A percentile compares a stretch with the other conserved stretches of the same genome.
Conservation (phyloP, 1,140 invertebrate genomes). For the Limonius californicus region DNA sequence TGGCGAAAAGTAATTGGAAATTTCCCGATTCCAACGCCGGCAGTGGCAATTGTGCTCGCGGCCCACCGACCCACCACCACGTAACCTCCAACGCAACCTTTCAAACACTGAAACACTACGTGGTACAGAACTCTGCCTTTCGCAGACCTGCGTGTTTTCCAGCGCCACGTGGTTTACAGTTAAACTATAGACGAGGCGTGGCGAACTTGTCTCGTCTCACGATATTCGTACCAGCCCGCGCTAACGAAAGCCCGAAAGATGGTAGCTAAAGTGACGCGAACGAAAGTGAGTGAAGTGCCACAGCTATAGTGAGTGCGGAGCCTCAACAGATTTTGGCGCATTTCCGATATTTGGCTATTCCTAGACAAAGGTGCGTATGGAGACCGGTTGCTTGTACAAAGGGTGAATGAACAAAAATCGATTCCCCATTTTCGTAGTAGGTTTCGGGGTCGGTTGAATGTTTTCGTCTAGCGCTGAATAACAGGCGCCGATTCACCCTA, state of each 20-base stretch:
- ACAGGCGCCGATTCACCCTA: too few relatives aligned
- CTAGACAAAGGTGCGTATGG: conserved; percentile 2
- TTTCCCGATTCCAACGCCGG: too few relatives aligned
- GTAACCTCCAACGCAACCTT: too few relatives aligned
- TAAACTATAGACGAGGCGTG: not conserved
- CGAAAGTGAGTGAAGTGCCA: conserved; percentile 2
- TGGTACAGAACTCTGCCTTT: too few relatives aligned
- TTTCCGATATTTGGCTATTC: too few relatives aligned
- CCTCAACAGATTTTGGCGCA: too few relatives aligned
- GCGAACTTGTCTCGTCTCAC: not conserved
- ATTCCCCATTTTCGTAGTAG: conserved; percentile 2
- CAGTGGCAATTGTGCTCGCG: too few relatives aligned
- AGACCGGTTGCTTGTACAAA: conserved; percentile 5
- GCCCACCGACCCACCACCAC: too few relatives aligned
- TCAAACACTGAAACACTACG: too few relatives aligned
- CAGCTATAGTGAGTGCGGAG: not conserved
- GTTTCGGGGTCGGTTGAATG: not conserved
- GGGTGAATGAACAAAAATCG: conserved; percentile 9
- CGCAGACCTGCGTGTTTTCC: too few relatives aligned
- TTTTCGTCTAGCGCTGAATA: too few relatives aligned
- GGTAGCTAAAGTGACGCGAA: conserved; percentile 3
- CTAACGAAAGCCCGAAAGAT: not conserved
- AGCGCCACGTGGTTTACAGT: not conserved
- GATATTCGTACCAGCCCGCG: conserved; percentile 4
- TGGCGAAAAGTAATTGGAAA: too few relatives aligned